phyloP scores from a whole-genome alignment of 2,113 vertebrate species.

The Bufo gargarizans region DNA sequence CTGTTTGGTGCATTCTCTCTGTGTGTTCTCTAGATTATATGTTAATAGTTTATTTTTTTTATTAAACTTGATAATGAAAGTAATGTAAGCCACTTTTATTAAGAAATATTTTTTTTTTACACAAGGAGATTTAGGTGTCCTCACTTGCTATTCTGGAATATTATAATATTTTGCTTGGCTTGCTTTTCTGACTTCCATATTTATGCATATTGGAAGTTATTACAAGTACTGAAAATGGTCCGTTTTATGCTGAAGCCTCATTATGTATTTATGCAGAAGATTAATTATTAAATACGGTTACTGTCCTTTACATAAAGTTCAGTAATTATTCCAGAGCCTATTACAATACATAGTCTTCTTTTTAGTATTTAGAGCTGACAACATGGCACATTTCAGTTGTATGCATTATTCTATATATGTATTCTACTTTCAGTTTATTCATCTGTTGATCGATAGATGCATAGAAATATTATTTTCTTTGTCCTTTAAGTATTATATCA shows the following conservation, averaged over 20 bases:
- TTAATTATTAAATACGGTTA: conserved; percentile 43
- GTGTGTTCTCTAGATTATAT: background rate
- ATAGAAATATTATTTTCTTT: background rate
- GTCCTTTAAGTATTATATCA: background rate
- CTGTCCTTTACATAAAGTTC: conserved; percentile 43
- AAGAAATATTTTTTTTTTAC: background rate
- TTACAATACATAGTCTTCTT: conserved; percentile 12
- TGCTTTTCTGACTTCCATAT: conserved; percentile 42
- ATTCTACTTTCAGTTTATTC: background rate
- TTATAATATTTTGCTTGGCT: conserved; percentile 43
- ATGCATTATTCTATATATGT: background rate
- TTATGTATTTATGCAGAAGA: conserved; percentile 44
- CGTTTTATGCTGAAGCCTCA: conserved; percentile 36
- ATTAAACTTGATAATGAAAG: background rate
- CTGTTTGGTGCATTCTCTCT: too few species aligned
- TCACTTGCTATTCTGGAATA: conserved; percentile 32
- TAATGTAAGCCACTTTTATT: background rate
- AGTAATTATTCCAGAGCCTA: conserved; percentile 34
- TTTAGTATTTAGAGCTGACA: background rate
- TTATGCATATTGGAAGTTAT: conserved; percentile 47
- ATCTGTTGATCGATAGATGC: background rate
- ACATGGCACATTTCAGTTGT: background rate
- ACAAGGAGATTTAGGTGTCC: conserved; percentile 32
- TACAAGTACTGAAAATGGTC: conserved; percentile 28
- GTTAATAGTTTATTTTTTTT: background rate